A percentile compares a stretch with the other conserved stretches of the same genome.
Conservation (phyloP, 1,140 invertebrate genomes). For the Drosophila kurseongensis region DNA sequence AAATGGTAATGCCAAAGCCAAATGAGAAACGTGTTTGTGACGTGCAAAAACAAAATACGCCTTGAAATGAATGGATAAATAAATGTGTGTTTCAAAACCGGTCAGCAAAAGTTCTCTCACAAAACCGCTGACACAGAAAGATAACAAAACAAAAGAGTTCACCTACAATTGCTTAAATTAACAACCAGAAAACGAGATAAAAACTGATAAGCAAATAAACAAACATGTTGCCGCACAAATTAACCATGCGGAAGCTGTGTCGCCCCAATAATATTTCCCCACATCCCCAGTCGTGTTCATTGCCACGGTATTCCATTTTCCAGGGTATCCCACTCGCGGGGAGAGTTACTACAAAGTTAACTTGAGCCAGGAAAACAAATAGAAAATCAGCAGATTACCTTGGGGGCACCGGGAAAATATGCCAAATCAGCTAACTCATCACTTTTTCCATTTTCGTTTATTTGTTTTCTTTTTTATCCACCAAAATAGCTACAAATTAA, state of each 20-base stretch:
- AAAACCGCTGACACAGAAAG: constrained; percentile 69
- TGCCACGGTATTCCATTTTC: constrained; percentile 43
- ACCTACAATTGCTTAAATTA: constrained; percentile 55
- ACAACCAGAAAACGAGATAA: constrained; percentile 27
- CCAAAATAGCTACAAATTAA: constrained; percentile 59
- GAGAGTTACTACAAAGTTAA: constrained; percentile 28
- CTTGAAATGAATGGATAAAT: constrained; percentile 32
- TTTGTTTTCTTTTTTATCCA: constrained; percentile 39
- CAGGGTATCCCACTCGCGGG: constrained; percentile 1
- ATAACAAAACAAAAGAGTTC: constrained; percentile 61
- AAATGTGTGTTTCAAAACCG: constrained; percentile 34
- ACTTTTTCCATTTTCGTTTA: not conserved
- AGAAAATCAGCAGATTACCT: constrained; percentile 53
- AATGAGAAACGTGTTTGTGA: constrained; percentile 68
- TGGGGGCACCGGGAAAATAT: constrained; percentile 37
- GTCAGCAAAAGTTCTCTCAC: constrained; percentile 31
- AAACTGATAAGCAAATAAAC: constrained; percentile 62
- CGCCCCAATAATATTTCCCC: not conserved
- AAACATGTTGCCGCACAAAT: constrained; percentile 65
- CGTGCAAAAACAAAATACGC: constrained; percentile 51
- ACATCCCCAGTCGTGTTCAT: constrained; percentile 25
- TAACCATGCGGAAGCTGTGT: constrained; percentile 55
- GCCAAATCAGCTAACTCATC: constrained; percentile 35
- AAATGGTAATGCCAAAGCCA: constrained; percentile 9
- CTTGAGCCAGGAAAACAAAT: constrained; percentile 37